phyloP scores from a whole-genome alignment of 2,113 vertebrate genomes.

The Poicephalus gulielmi region DNA sequence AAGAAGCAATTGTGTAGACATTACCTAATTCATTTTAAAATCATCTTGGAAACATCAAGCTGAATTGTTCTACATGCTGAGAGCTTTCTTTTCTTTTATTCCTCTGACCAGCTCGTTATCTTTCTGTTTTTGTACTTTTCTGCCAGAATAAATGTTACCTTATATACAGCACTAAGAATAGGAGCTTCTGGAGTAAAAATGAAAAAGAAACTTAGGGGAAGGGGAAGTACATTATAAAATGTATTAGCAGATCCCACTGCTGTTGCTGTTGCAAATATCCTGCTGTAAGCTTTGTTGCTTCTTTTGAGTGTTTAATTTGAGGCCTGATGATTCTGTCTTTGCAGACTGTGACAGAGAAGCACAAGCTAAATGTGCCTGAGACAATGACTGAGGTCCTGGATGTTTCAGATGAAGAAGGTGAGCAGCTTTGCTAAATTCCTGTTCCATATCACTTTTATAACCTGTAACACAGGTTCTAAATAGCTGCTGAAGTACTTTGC shows the following conservation, averaged over 20 bases:
- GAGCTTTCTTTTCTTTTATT: not conserved
- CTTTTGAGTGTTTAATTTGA: not conserved
- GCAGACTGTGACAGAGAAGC: slow-evolving; percentile 97
- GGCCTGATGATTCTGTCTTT: slow-evolving; percentile 32
- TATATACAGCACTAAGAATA: not conserved
- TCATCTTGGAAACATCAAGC: not conserved
- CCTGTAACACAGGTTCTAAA: not conserved
- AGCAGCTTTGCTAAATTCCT: slow-evolving; percentile 38
- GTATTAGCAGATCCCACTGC: not conserved
- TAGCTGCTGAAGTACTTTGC: not conserved
- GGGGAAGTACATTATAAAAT: not conserved
- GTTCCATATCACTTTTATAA: not conserved
- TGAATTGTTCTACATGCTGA: slow-evolving; percentile 10
- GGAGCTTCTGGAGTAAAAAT: not conserved
- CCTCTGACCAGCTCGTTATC: not conserved
- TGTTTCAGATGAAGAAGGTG: slow-evolving; percentile 98
- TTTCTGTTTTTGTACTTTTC: not conserved
- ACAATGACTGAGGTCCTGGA: slow-evolving; percentile 98
- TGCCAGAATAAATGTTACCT: not conserved
- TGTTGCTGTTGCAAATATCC: not conserved
- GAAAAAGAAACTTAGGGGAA: not conserved
- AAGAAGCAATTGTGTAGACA: slow-evolving; percentile 48
- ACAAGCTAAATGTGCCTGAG: slow-evolving; percentile 97
- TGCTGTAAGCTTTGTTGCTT: not conserved
- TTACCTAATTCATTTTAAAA: slow-evolving; percentile 52